Evolutionary conservation across 2,113 vertebrate genomes (phyloP), one percentile per base, ranked within the genome.

Genomic region (Zootoca vivipara): DNA sequence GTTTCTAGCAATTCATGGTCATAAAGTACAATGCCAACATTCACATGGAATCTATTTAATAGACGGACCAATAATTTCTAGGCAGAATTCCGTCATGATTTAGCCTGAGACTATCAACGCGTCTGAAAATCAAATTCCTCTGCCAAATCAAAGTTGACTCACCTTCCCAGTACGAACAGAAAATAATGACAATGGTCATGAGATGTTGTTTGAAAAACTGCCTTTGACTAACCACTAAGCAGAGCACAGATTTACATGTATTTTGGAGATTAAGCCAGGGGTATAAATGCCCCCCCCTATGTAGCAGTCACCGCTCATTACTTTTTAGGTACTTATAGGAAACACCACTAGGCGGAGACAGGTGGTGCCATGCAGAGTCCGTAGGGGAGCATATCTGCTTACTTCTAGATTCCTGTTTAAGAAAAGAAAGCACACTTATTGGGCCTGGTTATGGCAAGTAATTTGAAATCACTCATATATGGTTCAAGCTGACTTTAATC

Each of bases 1-100:
- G 40, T 28, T 28, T 78, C 42, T 78, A 78, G 75, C 46, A 42
- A 56, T 52, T 56, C 42, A 78, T 46, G 28, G 26, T 7, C 26
- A 30, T 78, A 78, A 78, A 78, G 75, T 78, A 26, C 52, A 42
- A 46, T 28, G n/a, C 77, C 15, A 16, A 28, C 46, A 18, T 78
- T 30, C 28, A 78, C 13, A 62, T 20, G 18, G 58, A 20, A 62
- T 62, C 58, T 62, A 16, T 62, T 62, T 16, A 62, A 62, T 62
- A 62, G 5, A 62, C 13, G 58, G 58, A 20, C 4, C 58, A n/a
- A 78, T 40, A 78, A 13, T 77, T 93, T 94, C 92, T 74, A 75
- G 35, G 38, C 65, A 6, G 7, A 46, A 28, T 8, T 38, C 35
- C 77, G 56, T 30, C 24, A 58, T 89, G 89, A 83, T 18, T 86